These are phyloP conservation scores for Leptothorax acervorum DNA, from an alignment of 2,888 invertebrate species.

Conservation along the genomic window DNA sequence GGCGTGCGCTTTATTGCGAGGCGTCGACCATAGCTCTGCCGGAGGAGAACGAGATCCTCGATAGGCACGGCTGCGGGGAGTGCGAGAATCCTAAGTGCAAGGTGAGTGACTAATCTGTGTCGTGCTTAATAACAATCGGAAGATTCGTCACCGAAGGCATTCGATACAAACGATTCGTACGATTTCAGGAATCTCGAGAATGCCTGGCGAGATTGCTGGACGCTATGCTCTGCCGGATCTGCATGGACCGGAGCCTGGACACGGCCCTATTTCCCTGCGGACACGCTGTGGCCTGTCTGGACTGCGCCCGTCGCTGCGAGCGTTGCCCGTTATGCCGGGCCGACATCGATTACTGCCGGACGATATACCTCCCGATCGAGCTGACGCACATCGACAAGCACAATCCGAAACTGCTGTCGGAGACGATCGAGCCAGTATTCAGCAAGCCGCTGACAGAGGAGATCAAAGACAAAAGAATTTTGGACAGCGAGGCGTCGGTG, in stretches of 20 bases:
- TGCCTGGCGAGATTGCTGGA: slow-evolving; percentile 87
- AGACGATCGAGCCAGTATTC: slow-evolving; percentile 71
- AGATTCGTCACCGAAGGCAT: neutral
- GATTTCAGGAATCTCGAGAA: slow-evolving; percentile 86
- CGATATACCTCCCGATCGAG: slow-evolving; percentile 90
- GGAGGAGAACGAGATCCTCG: slow-evolving; percentile 80
- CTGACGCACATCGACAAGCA: slow-evolving; percentile 84
- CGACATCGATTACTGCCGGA: slow-evolving; percentile 90
- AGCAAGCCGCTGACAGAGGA: slow-evolving; percentile 74
- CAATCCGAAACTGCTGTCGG: slow-evolving; percentile 76
- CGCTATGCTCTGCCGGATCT: slow-evolving; percentile 94
- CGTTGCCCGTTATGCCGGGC: slow-evolving; percentile 92
- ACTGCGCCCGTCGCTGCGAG: slow-evolving; percentile 91
- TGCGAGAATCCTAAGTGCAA: slow-evolving; percentile 84
- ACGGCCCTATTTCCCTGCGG: slow-evolving; percentile 95
- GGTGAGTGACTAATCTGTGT: slow-evolving; percentile 68
- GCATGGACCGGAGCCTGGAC: slow-evolving; percentile 94
- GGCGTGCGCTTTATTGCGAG: slow-evolving; percentile 89
- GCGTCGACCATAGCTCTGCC: slow-evolving; percentile 81
- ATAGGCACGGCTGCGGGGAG: slow-evolving; percentile 81
- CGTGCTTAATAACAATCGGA: neutral
- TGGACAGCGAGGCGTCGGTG: slow-evolving; percentile 71
- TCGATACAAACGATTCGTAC: neutral
- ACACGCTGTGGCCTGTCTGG: slow-evolving; percentile 93
- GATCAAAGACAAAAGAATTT: slow-evolving; percentile 73